A percentile compares a stretch with the other conserved stretches of the same genome.
Conservation (phyloP, 1,140 invertebrate species). For the Polypedilum pembai region DNA sequence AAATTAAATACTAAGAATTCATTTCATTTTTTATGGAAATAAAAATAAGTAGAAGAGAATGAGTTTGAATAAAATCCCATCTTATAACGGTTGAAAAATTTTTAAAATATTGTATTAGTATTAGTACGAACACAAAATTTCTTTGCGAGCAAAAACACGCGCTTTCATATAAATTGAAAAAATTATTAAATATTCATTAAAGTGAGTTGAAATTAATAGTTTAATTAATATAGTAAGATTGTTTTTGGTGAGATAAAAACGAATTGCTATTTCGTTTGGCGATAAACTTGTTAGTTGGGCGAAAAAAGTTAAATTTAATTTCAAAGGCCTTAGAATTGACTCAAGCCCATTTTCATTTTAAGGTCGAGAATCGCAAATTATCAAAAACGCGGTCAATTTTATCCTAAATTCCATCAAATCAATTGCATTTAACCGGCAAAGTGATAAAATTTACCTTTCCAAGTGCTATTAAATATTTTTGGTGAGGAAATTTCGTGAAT, state of each 20-base stretch:
- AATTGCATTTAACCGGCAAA: background rate
- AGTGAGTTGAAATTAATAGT: background rate
- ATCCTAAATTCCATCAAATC: background rate
- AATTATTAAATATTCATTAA: slow-evolving; percentile 8
- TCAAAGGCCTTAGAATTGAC: background rate
- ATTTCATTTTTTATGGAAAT: no score
- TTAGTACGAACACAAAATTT: no score
- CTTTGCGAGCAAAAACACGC: slow-evolving; percentile 6
- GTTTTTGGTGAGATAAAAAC: background rate
- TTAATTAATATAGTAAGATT: background rate
- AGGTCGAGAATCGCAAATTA: slow-evolving; percentile 24
- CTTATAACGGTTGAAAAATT: no score
- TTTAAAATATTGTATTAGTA: no score
- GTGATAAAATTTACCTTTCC: background rate
- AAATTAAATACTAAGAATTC: no score
- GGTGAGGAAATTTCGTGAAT: background rate
- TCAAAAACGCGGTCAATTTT: slow-evolving; percentile 22
- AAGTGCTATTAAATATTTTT: background rate
- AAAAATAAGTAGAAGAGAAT: no score
- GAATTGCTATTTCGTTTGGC: background rate
- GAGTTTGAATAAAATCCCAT: no score
- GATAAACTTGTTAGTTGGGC: background rate
- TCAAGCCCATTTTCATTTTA: slow-evolving; percentile 24
- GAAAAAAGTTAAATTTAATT: background rate
- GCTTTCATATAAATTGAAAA: slow-evolving; percentile 13